phyloP scores from a whole-genome alignment of 2,888 invertebrate species.

The Maniola hyperantus region DNA sequence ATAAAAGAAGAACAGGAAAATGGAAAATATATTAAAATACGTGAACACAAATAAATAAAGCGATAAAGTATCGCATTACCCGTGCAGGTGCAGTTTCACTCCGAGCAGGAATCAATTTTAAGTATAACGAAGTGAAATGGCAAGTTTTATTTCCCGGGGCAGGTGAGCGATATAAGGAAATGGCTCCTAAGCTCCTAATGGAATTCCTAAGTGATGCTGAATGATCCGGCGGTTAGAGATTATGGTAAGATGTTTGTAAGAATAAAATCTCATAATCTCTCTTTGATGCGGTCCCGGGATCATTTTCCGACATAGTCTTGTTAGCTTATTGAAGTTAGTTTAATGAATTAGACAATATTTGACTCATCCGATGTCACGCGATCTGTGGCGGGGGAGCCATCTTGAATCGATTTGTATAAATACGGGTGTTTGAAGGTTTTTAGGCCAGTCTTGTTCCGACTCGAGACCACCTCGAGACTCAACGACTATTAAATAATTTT shows the following conservation, averaged over 20 bases:
- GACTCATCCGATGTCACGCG: too few species aligned
- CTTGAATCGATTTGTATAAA: too few species aligned
- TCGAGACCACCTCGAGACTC: too few species aligned
- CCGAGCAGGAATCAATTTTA: neutral
- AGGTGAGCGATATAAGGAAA: neutral
- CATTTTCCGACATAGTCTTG: neutral
- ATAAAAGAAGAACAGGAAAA: neutral
- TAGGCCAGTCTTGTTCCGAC: too few species aligned
- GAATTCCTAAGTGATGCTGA: conserved; percentile 1
- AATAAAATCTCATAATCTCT: neutral
- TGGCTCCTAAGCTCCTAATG: neutral
- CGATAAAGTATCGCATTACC: conserved; percentile 8
- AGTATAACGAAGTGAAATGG: conserved; percentile 2
- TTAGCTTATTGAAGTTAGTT: too few species aligned
- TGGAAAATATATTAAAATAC: neutral
- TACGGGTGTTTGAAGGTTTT: too few species aligned
- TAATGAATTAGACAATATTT: too few species aligned
- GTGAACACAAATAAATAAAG: neutral
- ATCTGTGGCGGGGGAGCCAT: too few species aligned
- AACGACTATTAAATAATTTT: too few species aligned
- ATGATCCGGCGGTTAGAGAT: neutral
- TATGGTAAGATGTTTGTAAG: neutral
- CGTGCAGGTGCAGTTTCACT: neutral
- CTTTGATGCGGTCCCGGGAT: neutral
- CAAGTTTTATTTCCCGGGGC: conserved; percentile 7